These are phyloP conservation scores for Gallirallus australis DNA, from an alignment of 2,797 vertebrate species.

Conservation along the genomic window DNA sequence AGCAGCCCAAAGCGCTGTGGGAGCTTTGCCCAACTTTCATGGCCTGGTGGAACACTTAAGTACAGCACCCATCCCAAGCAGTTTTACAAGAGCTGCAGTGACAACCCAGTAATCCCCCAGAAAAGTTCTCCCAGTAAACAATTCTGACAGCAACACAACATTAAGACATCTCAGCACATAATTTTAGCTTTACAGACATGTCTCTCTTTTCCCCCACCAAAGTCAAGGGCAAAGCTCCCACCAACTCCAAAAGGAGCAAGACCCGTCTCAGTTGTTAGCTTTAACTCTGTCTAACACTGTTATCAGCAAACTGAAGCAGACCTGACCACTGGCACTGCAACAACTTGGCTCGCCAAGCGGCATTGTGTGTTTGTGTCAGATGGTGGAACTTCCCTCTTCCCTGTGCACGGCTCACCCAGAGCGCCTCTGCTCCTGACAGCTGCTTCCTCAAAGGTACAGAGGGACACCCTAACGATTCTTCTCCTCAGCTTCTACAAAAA, in stretches of 20 bases:
- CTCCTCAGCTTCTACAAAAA: neutral
- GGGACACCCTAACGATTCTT: neutral
- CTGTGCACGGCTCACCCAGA: neutral
- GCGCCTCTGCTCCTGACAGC: rapidly evolving
- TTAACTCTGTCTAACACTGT: neutral
- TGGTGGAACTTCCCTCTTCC: neutral
- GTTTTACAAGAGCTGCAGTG: neutral
- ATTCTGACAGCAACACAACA: neutral
- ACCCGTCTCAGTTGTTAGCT: neutral
- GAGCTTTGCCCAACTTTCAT: neutral
- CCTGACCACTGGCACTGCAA: neutral
- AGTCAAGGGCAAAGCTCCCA: neutral
- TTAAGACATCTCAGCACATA: neutral
- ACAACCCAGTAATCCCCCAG: neutral
- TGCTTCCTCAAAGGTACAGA: neutral
- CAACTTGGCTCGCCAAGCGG: neutral
- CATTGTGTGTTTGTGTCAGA: neutral
- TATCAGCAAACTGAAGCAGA: neutral
- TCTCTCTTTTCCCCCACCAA: neutral
- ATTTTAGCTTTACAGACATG: neutral
- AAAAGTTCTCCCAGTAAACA: neutral
- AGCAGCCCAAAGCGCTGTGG: neutral
- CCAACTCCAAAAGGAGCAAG: neutral
- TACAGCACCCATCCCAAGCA: neutral
- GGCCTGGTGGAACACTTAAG: neutral